Conservation (phyloP, 2,113 vertebrate genomes). For the Hystrix cristata region DNA sequence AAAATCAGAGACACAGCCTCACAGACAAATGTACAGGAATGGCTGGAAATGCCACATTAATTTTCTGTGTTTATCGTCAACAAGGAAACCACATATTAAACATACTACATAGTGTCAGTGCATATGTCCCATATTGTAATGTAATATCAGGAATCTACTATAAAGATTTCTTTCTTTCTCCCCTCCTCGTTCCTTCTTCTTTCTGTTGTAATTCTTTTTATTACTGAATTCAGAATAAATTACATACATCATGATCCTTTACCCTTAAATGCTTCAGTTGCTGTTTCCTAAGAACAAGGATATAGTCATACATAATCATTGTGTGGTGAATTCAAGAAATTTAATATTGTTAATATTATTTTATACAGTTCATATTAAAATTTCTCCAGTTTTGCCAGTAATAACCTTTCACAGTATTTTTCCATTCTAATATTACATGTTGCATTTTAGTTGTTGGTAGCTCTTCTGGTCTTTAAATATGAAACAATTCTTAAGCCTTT, state of each 20-base stretch:
- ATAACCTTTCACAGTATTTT: neutral
- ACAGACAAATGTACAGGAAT: neutral
- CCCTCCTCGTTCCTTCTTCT: neutral
- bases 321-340: neutral
- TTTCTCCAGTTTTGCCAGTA: neutral
- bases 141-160: neutral
- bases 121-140: neutral
- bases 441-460: neutral
- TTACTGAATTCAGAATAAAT: conserved; percentile 23
- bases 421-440: neutral
- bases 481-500: neutral
- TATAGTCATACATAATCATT: neutral
- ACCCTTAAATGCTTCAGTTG: neutral
- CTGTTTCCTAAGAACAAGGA: neutral
- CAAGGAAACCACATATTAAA: neutral
- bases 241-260: neutral
- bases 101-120: neutral
- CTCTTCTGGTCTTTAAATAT: neutral
- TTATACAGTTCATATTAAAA: neutral
- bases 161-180: neutral
- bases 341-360: conserved; percentile 23
- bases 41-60: neutral
- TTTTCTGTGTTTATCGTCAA: neutral
- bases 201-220: neutral
- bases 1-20: neutral